A percentile compares a stretch with the other conserved stretches of the same genome.
Conservation (phyloP, 2,797 vertebrate species). For the Acridotheres tristis region DNA sequence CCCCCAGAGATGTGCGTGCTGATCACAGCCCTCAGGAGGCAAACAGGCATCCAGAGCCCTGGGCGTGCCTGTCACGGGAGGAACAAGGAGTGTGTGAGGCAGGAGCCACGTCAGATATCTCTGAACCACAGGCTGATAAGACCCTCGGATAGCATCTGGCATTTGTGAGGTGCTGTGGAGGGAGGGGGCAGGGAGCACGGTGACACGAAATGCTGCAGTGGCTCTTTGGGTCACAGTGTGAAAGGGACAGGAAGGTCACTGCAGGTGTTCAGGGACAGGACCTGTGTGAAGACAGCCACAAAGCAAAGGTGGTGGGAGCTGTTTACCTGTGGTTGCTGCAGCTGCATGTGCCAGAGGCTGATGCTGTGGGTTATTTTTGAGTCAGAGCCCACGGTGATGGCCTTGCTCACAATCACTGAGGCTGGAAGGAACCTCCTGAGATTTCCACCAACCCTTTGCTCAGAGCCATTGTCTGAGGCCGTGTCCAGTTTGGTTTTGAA, state of each 20-base stretch:
- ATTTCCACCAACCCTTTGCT: not conserved
- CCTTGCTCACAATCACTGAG: not conserved
- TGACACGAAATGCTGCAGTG: not conserved
- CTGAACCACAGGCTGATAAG: not conserved
- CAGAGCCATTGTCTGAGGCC: not conserved
- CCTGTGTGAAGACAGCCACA: not conserved
- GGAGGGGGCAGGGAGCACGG: not conserved
- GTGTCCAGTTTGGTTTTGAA: not conserved
- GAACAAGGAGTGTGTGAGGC: not conserved
- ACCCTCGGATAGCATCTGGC: not conserved
- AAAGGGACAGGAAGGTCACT: not conserved
- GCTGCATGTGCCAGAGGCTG: not conserved
- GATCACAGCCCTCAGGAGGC: not conserved
- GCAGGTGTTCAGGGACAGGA: not conserved
- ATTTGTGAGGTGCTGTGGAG: not conserved
- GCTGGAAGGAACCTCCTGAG: not conserved
- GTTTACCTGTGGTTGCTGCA: not conserved
- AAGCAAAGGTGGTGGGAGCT: not conserved
- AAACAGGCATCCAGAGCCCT: not conserved
- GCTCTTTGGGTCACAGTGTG: not conserved
- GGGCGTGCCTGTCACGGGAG: not conserved
- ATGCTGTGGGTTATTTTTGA: not conserved
- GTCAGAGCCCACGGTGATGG: no score
- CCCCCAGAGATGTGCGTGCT: not conserved
- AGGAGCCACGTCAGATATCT: not conserved